Evolutionary conservation across 2,113 vertebrate species (phyloP).

Genomic region (Cinclus cinclus): DNA sequence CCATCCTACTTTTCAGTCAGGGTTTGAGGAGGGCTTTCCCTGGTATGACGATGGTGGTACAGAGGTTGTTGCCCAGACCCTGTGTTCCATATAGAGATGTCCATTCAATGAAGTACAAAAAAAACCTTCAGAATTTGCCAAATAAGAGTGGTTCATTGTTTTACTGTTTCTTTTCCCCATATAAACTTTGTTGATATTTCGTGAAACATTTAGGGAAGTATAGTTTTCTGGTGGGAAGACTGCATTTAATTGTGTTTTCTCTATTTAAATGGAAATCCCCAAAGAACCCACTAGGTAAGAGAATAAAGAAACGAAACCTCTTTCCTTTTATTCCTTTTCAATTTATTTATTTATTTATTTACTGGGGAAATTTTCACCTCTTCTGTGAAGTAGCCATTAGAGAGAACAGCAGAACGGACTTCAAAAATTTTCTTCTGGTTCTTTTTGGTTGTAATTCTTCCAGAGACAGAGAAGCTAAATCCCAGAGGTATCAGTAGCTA

Average conservation of each 20-base stretch:
- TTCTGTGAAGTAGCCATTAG: background rate
- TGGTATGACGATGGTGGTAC: background rate
- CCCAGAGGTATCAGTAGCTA: background rate
- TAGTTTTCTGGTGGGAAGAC: background rate
- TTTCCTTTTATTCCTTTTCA: background rate
- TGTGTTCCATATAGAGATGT: background rate
- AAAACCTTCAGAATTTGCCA: background rate
- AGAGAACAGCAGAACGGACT: background rate
- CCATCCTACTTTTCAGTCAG: background rate
- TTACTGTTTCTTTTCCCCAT: background rate
- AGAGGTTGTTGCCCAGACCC: background rate
- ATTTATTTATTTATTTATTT: background rate
- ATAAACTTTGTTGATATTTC: background rate
- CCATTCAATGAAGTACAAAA: background rate
- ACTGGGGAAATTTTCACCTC: background rate
- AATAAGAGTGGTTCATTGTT: background rate
- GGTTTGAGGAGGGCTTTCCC: background rate
- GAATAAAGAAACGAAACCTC: background rate
- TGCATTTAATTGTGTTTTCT: background rate
- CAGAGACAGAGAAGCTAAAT: background rate
- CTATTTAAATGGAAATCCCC: background rate
- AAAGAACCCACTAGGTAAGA: background rate
- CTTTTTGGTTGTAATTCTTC: background rate
- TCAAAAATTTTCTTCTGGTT: background rate
- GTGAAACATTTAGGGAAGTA: conserved; percentile 21